A percentile compares a stretch with the other conserved stretches of the same genome.
These are phyloP conservation scores for Moxostoma hubbsi DNA, from an alignment of 2,797 vertebrate genomes.

Conservation along the genomic window DNA sequence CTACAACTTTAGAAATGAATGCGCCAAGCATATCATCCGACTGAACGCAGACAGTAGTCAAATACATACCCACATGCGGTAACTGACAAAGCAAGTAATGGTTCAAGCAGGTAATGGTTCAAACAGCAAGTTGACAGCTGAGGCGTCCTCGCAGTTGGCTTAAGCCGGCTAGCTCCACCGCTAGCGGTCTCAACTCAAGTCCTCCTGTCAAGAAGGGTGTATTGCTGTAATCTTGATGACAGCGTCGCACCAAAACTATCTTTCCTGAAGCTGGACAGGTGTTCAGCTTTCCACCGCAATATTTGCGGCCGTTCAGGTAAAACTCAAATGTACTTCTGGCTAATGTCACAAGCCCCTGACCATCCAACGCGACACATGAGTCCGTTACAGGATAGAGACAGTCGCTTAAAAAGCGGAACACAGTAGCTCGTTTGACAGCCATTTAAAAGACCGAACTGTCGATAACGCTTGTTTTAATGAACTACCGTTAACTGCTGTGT, in stretches of 20 bases:
- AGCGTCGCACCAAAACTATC: neutral
- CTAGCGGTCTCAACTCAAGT: constrained; percentile 21
- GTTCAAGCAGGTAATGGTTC: neutral
- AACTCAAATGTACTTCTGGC: neutral
- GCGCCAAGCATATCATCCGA: constrained; percentile 1
- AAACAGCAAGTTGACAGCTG: constrained; percentile 35
- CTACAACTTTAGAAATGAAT: constrained; percentile 38
- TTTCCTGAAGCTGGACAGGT: neutral
- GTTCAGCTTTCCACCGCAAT: neutral
- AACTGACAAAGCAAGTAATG: neutral
- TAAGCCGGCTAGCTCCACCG: constrained; percentile 18
- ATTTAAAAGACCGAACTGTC: neutral
- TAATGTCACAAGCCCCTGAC: neutral
- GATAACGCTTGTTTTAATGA: neutral
- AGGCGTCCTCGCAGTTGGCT: constrained; percentile 14
- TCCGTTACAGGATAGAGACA: constrained; percentile 20
- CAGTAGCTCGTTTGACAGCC: constrained; percentile 26
- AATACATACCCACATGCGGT: neutral
- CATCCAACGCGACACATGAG: neutral
- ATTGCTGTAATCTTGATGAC: neutral
- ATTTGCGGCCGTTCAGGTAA: neutral
- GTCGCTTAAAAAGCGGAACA: constrained; percentile 3
- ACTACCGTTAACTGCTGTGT: neutral
- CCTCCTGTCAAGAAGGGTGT: constrained; percentile 2
- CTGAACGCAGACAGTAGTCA: neutral